phyloP scores from a whole-genome alignment of 2,888 invertebrate species.

The Nysson spinosus region DNA sequence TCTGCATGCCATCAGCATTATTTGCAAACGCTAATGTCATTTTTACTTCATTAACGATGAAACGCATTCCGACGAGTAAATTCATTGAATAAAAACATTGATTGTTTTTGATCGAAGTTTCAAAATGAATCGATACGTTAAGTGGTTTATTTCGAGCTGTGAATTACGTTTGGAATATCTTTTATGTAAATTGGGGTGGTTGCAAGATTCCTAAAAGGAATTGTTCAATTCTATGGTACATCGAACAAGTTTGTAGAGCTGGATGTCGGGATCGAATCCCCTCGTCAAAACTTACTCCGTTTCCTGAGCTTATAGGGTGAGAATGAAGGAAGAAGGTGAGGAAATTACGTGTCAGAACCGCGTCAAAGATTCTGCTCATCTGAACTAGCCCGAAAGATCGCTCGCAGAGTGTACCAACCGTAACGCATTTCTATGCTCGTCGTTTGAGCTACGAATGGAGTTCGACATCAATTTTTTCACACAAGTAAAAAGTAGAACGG shows the following conservation, averaged over 20 bases:
- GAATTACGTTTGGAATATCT: too few relatives aligned
- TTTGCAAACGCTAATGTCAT: neutral
- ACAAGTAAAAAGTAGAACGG: neutral
- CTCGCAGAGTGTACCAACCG: neutral
- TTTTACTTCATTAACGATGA: neutral
- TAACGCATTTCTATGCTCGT: slow-evolving; percentile 5
- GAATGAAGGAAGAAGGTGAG: slow-evolving; percentile 52
- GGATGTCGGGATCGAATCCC: slow-evolving; percentile 17
- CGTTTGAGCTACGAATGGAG: neutral
- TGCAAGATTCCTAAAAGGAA: slow-evolving; percentile 22
- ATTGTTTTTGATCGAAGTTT: too few relatives aligned
- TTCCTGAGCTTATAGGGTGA: slow-evolving; percentile 25
- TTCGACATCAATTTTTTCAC: neutral
- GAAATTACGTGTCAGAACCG: slow-evolving; percentile 67
- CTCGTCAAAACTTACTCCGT: slow-evolving; percentile 30
- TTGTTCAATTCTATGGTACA: slow-evolving; percentile 16
- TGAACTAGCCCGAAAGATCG: slow-evolving; percentile 18
- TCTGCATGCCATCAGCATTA: slow-evolving; percentile 9
- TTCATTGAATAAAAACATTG: too few relatives aligned
- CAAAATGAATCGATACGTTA: too few relatives aligned
- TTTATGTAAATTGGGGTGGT: too few relatives aligned
- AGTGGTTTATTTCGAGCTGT: too few relatives aligned
- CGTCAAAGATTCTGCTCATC: slow-evolving; percentile 58
- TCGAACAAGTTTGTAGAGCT: slow-evolving; percentile 11
- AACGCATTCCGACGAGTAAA: neutral